Evolutionary conservation across 2,113 vertebrate species (phyloP).

Genomic region (Hemiscyllium ocellatum): DNA sequence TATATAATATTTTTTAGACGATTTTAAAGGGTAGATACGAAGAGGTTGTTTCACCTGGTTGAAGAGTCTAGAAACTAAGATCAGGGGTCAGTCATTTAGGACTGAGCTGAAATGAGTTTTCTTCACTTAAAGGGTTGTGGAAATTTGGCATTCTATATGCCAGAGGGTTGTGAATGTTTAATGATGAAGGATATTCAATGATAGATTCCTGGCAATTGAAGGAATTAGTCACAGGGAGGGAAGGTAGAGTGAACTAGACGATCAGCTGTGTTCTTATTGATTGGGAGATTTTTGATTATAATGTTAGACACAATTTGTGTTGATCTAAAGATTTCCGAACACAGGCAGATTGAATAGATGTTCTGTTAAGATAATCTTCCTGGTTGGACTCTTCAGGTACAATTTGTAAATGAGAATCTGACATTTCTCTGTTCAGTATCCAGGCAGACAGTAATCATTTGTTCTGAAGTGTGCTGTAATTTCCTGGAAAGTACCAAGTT

Average conservation of each 20-base stretch:
- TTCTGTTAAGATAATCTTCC: background rate
- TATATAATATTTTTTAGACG: too few relatives aligned
- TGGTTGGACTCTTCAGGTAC: background rate
- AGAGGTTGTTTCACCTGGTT: too few relatives aligned
- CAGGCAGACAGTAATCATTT: background rate
- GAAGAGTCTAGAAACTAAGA: too few relatives aligned
- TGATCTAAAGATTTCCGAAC: background rate
- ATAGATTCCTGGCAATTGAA: background rate
- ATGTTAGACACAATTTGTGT: background rate
- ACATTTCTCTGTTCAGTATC: background rate
- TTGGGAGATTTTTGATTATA: background rate
- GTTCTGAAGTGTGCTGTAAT: background rate
- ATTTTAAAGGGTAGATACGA: too few relatives aligned
- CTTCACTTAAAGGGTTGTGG: background rate
- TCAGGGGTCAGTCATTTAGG: background rate
- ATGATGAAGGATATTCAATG: background rate
- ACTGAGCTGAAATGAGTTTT: too few relatives aligned
- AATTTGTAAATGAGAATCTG: background rate
- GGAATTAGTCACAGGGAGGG: background rate
- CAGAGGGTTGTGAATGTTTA: too few relatives aligned
- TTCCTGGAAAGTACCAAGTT: background rate
- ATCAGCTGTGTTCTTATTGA: background rate
- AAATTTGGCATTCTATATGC: background rate
- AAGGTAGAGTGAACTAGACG: background rate
- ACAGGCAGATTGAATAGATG: background rate